Evolutionary conservation across 2,113 vertebrate species (phyloP).

Genomic region (Muntiacus reevesi): DNA sequence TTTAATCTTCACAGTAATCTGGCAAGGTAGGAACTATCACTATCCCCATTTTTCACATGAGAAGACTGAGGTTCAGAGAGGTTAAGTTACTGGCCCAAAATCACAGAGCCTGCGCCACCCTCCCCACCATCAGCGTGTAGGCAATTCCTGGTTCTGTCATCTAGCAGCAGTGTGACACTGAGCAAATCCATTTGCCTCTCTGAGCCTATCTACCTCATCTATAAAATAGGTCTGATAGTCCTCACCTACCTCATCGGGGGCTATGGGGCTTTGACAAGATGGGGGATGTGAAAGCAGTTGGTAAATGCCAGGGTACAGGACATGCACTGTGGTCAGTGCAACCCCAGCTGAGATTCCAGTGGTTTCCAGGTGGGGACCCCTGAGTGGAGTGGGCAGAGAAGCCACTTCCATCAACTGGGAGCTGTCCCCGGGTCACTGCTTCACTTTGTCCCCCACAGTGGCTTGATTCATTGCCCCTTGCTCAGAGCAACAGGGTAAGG

Average conservation of each 20-base stretch:
- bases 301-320: background rate
- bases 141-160: background rate
- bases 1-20: background rate
- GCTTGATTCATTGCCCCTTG: background rate
- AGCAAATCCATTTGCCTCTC: background rate
- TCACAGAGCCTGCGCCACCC: background rate
- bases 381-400: background rate
- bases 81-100: background rate
- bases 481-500: background rate
- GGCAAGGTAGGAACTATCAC: background rate
- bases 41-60: background rate
- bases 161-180: background rate
- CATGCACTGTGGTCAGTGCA: background rate
- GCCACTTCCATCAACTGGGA: no score
- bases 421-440: background rate
- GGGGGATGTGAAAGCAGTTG: background rate
- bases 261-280: background rate
- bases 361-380: background rate
- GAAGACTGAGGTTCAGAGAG: background rate
- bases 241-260: background rate
- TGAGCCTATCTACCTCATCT: background rate
- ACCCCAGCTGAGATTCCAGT: background rate
- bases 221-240: background rate
- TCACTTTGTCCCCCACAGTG: background rate
- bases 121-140: background rate